Conservation (phyloP, 2,113 vertebrate genomes). For the Melanerpes aurifrons region DNA sequence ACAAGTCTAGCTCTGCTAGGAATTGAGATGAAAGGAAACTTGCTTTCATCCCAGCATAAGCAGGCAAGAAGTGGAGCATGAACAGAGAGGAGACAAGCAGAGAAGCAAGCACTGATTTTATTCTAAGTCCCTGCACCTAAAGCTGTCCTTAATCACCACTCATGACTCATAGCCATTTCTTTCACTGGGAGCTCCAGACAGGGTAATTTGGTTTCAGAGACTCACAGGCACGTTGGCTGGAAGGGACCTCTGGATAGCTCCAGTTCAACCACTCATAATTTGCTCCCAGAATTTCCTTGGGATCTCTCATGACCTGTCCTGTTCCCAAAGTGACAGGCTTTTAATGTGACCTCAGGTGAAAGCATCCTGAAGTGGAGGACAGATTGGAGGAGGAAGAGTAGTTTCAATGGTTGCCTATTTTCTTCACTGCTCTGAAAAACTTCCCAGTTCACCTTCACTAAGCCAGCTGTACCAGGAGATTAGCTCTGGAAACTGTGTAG, state of each 20-base stretch:
- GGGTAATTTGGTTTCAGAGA: conserved; percentile 22
- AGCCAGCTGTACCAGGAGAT: background rate
- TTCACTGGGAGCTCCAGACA: conserved; percentile 38
- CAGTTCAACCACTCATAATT: background rate
- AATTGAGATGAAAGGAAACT: conserved; percentile 63
- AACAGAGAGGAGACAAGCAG: conserved; percentile 30
- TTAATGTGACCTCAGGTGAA: background rate
- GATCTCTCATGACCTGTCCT: background rate
- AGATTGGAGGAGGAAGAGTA: background rate
- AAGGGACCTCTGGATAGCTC: background rate
- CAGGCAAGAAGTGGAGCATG: conserved; percentile 58
- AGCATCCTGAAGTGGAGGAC: background rate
- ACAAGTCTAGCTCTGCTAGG: conserved; percentile 48
- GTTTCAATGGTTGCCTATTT: background rate
- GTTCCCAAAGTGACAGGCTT: background rate
- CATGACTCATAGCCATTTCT: conserved; percentile 47
- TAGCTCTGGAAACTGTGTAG: background rate
- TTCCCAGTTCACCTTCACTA: background rate
- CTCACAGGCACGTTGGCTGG: background rate
- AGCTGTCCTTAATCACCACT: conserved; percentile 40
- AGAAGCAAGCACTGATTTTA: conserved; percentile 31
- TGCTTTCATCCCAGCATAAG: conserved; percentile 50
- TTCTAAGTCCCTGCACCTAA: conserved; percentile 42
- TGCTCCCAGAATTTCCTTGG: background rate
- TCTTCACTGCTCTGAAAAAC: background rate